Evolutionary conservation across 2,113 vertebrate genomes (phyloP), one percentile per base, ranked within the genome.

Genomic region (Cyanoramphus novaezelandiae): DNA sequence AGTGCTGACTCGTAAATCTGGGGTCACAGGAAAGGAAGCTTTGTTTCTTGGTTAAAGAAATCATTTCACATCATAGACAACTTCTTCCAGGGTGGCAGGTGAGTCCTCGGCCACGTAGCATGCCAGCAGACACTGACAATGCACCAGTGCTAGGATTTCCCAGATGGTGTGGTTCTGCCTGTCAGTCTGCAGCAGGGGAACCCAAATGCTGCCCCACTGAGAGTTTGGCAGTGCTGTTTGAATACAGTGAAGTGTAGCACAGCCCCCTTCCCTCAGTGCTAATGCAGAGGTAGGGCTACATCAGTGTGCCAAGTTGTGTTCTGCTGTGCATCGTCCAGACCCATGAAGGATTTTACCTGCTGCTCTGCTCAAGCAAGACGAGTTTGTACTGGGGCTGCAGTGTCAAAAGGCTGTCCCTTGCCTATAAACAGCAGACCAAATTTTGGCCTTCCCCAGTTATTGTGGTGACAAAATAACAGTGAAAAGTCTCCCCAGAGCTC

Each of bases 11-110:
- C 95, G 96, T 91, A 94, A 92, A 88, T 97, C 95, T 97, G 96
- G 82, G 87, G 86, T 97, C 97, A 97, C 95, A 98, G 97, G 97
- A 97, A 98, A 96, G 95, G 97, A 98, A 98, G 93, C 82, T 81
- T 97, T 94, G 86, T 95, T 97, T 98, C 96, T 97, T 97, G 96
- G 93, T 97, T 97, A 96, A 98, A 97, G 97, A 97, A 90, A 78
- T 90, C 63, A 96, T 90, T 70, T 81, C 76, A 44, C 16, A 53
- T 80, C 50, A 47, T 3, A 47, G 43, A 35, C 91, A 70, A 74
- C 80, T 65, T 92, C 74, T n/a, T 80, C 16, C 5, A 19, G 64
- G 70, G 29, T 67, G 72, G 27, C 28, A 90, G 82, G 69, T 3
- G 1, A 68, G 62, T 33, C 47, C 29, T 65, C 37, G 37, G 44